Percentiles rank a stretch among this genome's conserved stretches.
Conservation (phyloP, 2,888 invertebrate species). For the Lithophane semibrunnea region DNA sequence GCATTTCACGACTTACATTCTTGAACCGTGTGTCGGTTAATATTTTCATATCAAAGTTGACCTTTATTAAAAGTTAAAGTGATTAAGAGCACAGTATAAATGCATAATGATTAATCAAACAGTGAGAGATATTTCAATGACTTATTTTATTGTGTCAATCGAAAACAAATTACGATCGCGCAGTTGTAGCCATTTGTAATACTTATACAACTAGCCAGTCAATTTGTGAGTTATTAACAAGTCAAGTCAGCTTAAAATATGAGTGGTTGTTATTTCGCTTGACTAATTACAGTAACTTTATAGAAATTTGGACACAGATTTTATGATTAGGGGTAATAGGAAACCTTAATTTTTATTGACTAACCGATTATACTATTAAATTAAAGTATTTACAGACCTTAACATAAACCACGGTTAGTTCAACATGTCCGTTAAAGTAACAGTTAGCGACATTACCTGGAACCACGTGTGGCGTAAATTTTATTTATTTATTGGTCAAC, state of each 20-base stretch:
- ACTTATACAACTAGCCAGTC: background rate
- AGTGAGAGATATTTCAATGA: conserved; percentile 39
- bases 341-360: background rate
- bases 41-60: conserved; percentile 27
- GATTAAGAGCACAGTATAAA: conserved; percentile 23
- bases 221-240: background rate
- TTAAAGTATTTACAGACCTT: conserved; percentile 1
- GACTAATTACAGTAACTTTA: background rate
- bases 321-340: too few species aligned
- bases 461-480: conserved; percentile 17
- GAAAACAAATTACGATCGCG: conserved; percentile 52
- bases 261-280: background rate
- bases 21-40: conserved; percentile 2
- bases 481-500: conserved; percentile 26
- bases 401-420: conserved; percentile 8
- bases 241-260: conserved; percentile 5
- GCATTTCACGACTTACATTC: background rate
- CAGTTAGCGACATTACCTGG: conserved; percentile 39
- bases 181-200: conserved; percentile 27
- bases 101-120: conserved; percentile 42
- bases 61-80: conserved; percentile 39
- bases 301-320: too few species aligned
- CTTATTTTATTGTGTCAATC: conserved; percentile 48
- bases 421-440: conserved; percentile 35
- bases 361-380: background rate